These are phyloP conservation scores for Catonia carolina DNA, from an alignment of 2,888 invertebrate species.

Conservation along the genomic window DNA sequence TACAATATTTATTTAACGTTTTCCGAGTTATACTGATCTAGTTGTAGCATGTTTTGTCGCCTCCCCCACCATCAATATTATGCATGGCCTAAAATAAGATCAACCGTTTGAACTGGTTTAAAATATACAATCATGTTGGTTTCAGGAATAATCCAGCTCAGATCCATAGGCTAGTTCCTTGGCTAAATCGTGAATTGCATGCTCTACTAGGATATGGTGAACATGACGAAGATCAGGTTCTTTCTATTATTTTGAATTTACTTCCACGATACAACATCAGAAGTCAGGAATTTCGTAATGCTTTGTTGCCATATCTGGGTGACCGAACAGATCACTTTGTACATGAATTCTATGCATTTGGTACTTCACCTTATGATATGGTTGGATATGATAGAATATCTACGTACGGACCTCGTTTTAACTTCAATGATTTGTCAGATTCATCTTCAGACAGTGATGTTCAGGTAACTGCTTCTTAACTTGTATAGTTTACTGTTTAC, in stretches of 20 bases:
- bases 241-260: constrained; percentile 57
- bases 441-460: constrained; percentile 19
- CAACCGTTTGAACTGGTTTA: too few species aligned
- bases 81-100: too few species aligned
- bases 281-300: constrained; percentile 62
- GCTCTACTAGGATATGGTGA: constrained; percentile 51
- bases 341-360: constrained; percentile 82
- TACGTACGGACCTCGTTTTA: constrained; percentile 19
- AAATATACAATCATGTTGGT: constrained; percentile 25
- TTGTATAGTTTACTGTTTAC: background rate
- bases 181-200: constrained; percentile 80
- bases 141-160: constrained; percentile 71
- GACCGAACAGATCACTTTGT: constrained; percentile 75
- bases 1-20: too few species aligned
- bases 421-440: background rate
- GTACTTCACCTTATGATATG: constrained; percentile 80
- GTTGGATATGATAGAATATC: constrained; percentile 62
- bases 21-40: too few species aligned
- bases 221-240: constrained; percentile 45
- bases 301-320: constrained; percentile 61
- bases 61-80: too few species aligned
- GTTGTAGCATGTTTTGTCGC: too few species aligned
- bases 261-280: constrained; percentile 42
- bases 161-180: constrained; percentile 74
- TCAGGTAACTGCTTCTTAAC: constrained; percentile 10